A percentile compares a stretch with the other conserved stretches of the same genome.
Evolutionary conservation across 1,140 invertebrate genomes (phyloP).

Genomic region (Vollenhovia emeryi): DNA sequence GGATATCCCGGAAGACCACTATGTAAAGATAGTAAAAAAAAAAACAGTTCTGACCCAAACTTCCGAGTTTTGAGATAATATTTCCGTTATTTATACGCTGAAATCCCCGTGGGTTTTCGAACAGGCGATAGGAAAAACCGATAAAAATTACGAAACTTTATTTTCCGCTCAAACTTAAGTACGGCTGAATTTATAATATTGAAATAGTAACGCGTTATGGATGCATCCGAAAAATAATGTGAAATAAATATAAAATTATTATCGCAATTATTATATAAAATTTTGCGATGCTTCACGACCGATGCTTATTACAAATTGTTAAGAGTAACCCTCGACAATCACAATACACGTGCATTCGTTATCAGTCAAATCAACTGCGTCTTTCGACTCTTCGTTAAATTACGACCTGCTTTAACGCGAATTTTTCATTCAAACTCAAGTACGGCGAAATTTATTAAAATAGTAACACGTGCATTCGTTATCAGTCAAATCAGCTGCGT

Average conservation of each 20-base stretch:
- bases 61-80: conserved; percentile 3
- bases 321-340: neutral
- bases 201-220: neutral
- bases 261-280: conserved; percentile 7
- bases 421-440: neutral
- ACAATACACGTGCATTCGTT: neutral
- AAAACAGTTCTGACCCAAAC: neutral
- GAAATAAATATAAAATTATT: conserved; percentile 27
- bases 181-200: neutral
- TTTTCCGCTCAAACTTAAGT: neutral
- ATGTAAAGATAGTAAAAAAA: neutral
- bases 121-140: neutral
- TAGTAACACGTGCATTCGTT: neutral
- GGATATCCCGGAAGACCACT: neutral
- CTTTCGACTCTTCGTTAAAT: neutral
- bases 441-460: neutral
- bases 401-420: too few relatives aligned
- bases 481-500: too few relatives aligned
- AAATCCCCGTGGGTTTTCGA: neutral
- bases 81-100: neutral
- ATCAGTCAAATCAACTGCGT: too few relatives aligned
- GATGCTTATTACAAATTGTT: neutral
- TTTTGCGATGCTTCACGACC: neutral
- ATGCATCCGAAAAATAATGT: neutral
- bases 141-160: neutral